Conservation (phyloP, 1,140 invertebrate species). For the Drosophila jambulina region DNA sequence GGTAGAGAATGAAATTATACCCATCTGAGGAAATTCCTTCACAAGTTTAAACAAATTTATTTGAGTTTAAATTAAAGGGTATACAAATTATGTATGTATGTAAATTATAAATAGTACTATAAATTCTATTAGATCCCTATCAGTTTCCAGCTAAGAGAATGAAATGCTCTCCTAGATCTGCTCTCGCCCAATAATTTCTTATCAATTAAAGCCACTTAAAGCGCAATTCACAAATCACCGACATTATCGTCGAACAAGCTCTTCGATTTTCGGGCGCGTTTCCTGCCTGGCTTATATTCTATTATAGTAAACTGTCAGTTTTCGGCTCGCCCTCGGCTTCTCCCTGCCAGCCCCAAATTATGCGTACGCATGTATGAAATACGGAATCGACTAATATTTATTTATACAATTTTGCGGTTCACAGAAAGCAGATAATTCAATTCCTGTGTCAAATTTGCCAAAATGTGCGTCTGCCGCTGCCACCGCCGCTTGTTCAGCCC, state of each 20-base stretch:
- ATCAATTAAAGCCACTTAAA: constrained; percentile 44
- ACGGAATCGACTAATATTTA: constrained; percentile 75
- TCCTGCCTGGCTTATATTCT: constrained; percentile 23
- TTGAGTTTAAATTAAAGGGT: not conserved
- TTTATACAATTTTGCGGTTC: constrained; percentile 75
- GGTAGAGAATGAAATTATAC: not conserved
- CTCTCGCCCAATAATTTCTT: not conserved
- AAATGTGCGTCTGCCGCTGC: constrained; percentile 35
- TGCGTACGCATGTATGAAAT: constrained; percentile 60
- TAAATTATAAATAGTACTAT: not conserved
- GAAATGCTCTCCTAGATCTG: not conserved
- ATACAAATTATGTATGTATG: no score
- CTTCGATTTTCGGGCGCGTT: constrained; percentile 19
- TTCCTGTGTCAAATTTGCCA: constrained; percentile 62
- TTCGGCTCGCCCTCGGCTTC: constrained; percentile 11
- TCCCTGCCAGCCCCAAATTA: constrained; percentile 41
- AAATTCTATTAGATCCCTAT: not conserved
- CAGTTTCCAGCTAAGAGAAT: not conserved
- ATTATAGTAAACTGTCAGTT: constrained; percentile 16
- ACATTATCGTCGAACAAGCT: constrained; percentile 18
- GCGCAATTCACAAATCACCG: constrained; percentile 32
- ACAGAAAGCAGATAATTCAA: constrained; percentile 71
- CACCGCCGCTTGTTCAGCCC: not conserved
- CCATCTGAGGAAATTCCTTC: not conserved
- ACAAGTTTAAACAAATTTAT: not conserved